Evolutionary conservation across 2,888 invertebrate genomes (phyloP).

Genomic region (Eumacrocentrus americanus): DNA sequence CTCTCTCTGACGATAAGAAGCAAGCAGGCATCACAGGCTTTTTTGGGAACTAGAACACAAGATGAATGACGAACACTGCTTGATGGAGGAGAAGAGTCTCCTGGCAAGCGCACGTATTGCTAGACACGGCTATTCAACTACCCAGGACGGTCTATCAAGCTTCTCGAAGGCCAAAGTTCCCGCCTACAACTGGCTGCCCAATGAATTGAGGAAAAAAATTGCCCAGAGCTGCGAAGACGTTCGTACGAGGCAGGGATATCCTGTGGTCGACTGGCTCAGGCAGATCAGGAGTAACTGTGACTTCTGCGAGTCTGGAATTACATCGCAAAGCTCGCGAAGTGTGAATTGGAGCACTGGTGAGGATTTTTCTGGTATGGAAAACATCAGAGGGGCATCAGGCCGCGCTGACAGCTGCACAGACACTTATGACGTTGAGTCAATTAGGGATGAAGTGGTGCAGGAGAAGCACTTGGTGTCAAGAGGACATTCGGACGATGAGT

Average conservation of each 20-base stretch:
- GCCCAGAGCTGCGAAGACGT: conserved; percentile 28
- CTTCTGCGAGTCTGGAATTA: conserved; percentile 32
- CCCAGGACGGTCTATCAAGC: conserved; percentile 26
- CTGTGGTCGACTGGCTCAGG: conserved; percentile 38
- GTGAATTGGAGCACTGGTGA: not conserved
- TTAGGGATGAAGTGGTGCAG: not conserved
- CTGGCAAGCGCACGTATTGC: conserved; percentile 18
- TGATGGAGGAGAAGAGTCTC: conserved; percentile 40
- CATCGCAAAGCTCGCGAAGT: not conserved
- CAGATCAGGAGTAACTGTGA: conserved; percentile 38
- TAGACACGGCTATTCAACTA: not conserved
- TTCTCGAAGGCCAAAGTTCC: conserved; percentile 22
- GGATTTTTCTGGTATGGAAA: not conserved
- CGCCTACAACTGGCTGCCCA: conserved; percentile 36
- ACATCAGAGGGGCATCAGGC: not conserved
- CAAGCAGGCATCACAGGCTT: not conserved
- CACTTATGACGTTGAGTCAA: conserved; percentile 14
- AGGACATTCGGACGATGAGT: not conserved
- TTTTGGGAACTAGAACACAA: not conserved
- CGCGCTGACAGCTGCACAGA: not conserved
- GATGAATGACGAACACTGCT: conserved; percentile 37
- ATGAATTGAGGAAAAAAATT: conserved; percentile 31
- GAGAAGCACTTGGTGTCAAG: not conserved
- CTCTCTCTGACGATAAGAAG: not conserved
- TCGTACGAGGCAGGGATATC: conserved; percentile 25